phyloP scores from a whole-genome alignment of 2,113 vertebrate genomes.

The Callocephalon fimbriatum region DNA sequence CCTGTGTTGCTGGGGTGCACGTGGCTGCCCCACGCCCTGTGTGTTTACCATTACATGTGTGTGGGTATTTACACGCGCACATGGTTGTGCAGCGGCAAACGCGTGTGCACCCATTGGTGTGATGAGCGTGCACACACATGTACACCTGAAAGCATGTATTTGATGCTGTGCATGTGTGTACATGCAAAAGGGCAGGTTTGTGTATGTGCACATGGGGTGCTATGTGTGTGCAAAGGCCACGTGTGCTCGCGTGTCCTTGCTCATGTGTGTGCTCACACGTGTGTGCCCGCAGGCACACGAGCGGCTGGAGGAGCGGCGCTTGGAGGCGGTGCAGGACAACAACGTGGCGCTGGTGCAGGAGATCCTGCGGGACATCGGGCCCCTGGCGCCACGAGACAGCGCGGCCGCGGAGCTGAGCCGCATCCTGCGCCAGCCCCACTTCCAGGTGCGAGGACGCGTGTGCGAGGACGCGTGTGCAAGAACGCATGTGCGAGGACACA shows the following conservation, averaged over 20 bases:
- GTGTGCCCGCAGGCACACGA: constrained; percentile 84
- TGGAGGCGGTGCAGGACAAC: constrained; percentile 93
- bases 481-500: rapidly evolving
- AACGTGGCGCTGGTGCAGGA: constrained; percentile 96
- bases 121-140: not conserved
- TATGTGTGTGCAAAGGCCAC: too few relatives aligned
- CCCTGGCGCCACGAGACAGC: constrained; percentile 76
- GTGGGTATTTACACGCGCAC: not conserved
- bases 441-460: constrained; percentile 81
- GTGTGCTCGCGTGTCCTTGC: not conserved
- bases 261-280: not conserved
- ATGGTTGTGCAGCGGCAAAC: too few relatives aligned
- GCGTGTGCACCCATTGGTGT: rapidly evolving
- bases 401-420: constrained; percentile 83
- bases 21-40: not conserved
- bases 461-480: rapidly evolving
- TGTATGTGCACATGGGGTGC: too few relatives aligned
- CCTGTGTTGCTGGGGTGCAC: not conserved
- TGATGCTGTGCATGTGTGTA: not conserved
- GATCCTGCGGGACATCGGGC: constrained; percentile 89
- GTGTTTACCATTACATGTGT: not conserved
- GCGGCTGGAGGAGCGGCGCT: constrained; percentile 89
- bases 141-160: not conserved
- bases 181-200: not conserved
- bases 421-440: constrained; percentile 94